Evolutionary conservation across 2,797 vertebrate genomes (phyloP).

Genomic region (Anguilla pacifica): DNA sequence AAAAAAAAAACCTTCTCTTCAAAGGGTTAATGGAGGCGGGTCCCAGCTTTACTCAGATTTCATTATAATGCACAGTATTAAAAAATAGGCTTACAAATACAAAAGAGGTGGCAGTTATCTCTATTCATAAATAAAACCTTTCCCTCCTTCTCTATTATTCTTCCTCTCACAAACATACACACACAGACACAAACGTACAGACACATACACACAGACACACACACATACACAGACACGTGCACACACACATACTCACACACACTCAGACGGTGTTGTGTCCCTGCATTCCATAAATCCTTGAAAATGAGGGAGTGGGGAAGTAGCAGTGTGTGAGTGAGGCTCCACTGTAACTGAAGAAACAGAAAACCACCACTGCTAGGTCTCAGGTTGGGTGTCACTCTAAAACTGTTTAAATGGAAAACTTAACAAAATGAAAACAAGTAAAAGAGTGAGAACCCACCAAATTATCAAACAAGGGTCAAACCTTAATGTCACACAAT

Average conservation of each 20-base stretch:
- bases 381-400: slow-evolving; percentile 16
- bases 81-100: no score
- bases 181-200: neutral
- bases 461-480: neutral
- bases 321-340: neutral
- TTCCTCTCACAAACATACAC: neutral
- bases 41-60: neutral
- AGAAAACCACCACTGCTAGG: neutral
- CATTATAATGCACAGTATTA: no score
- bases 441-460: neutral
- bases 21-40: neutral
- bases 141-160: neutral
- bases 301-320: neutral
- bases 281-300: neutral
- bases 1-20: no score
- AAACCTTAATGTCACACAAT: neutral
- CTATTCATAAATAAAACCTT: no score
- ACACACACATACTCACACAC: slow-evolving; percentile 24
- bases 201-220: neutral
- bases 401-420: slow-evolving; percentile 8
- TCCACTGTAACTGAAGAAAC: neutral
- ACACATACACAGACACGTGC: no score
- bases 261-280: neutral
- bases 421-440: slow-evolving; percentile 2
- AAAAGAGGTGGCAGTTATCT: no score